phyloP scores from a whole-genome alignment of 2,797 vertebrate species.

The Allobates femoralis region DNA sequence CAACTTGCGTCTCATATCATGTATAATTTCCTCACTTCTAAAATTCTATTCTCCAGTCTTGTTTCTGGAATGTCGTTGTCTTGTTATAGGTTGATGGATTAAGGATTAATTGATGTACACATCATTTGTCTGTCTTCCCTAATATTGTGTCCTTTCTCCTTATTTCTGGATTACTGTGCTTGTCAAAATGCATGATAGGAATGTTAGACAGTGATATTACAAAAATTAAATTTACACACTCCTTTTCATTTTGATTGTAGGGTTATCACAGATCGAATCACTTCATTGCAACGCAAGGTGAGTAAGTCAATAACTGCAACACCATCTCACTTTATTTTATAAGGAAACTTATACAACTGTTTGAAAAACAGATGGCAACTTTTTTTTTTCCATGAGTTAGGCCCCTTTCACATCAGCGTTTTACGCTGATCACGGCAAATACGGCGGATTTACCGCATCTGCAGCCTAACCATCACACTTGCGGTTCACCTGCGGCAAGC shows the following conservation, averaged over 20 bases:
- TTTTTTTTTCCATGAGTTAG: no score
- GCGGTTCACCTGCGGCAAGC: no score
- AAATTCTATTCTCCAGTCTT: conserved; percentile 3
- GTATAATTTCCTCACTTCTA: conserved; percentile 14
- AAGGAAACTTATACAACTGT: no score
- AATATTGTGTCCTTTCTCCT: conserved; percentile 66
- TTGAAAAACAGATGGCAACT: no score
- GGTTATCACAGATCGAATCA: conserved; percentile 99
- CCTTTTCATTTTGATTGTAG: conserved; percentile 74
- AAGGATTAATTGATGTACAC: conserved; percentile 21
- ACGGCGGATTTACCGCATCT: no score
- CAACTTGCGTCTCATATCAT: conserved; percentile 28
- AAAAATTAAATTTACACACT: conserved; percentile 52
- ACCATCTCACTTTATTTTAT: no score
- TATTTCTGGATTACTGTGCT: conserved; percentile 54
- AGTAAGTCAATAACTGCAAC: not conserved
- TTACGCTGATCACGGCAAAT: no score
- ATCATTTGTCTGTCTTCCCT: conserved; percentile 54
- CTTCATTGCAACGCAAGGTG: conserved; percentile 99
- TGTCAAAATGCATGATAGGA: conserved; percentile 44
- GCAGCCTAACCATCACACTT: no score
- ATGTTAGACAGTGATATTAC: conserved; percentile 57
- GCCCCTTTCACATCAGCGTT: no score
- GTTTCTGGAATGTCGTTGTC: conserved; percentile 27
- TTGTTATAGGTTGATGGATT: conserved; percentile 21